Conservation (phyloP, 2,888 invertebrate genomes). For the Polydrusus cervinus region DNA sequence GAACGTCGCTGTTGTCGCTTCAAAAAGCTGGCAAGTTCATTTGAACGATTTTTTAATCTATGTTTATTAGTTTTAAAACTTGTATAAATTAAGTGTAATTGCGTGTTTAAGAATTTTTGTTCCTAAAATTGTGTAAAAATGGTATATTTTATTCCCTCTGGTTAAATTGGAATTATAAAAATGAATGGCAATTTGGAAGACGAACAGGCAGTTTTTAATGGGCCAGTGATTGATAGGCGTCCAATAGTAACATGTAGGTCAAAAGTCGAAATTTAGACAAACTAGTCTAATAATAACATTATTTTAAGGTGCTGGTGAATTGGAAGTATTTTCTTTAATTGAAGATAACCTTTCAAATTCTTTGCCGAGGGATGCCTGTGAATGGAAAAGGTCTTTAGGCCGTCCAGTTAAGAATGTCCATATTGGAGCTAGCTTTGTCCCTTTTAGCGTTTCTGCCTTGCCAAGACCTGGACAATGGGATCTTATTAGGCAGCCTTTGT, state of each 20-base stretch:
- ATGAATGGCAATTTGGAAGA: constrained; percentile 72
- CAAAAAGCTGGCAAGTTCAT: constrained; percentile 12
- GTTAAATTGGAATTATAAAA: constrained; percentile 68
- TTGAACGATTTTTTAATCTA: constrained; percentile 24
- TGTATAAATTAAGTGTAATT: neutral
- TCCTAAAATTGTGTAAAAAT: no score
- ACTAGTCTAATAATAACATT: neutral
- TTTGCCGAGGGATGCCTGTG: constrained; percentile 90
- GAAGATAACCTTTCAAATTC: constrained; percentile 85
- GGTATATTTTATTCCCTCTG: constrained; percentile 64
- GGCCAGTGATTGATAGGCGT: constrained; percentile 73
- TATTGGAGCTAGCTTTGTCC: constrained; percentile 86
- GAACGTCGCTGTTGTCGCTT: neutral
- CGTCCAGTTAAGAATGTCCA: constrained; percentile 89
- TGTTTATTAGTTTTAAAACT: constrained; percentile 27
- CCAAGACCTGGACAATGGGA: constrained; percentile 83
- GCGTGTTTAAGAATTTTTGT: constrained; percentile 7
- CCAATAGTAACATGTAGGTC: constrained; percentile 84
- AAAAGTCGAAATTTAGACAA: constrained; percentile 34
- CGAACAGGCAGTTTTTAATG: constrained; percentile 29
- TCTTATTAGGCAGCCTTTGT: constrained; percentile 89
- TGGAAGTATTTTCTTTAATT: constrained; percentile 87
- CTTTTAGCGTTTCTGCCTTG: constrained; percentile 83
- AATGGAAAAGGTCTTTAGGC: constrained; percentile 94
- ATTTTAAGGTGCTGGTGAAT: constrained; percentile 82